A percentile compares a stretch with the other conserved stretches of the same genome.
Conservation (phyloP, 2,113 vertebrate species). For the Epinephelus fuscoguttatus region DNA sequence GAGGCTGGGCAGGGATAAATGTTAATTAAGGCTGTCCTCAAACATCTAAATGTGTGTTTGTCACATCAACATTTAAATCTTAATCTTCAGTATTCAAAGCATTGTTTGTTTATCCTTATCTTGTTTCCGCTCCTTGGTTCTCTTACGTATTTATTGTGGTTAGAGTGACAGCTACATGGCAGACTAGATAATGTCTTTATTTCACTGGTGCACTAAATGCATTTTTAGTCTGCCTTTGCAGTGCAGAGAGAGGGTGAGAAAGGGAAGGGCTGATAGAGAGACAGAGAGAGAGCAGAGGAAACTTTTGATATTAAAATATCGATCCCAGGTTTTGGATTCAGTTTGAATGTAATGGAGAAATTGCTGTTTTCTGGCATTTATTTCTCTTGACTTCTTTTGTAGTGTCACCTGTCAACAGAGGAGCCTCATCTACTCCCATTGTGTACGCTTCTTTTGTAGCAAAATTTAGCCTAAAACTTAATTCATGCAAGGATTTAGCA, state of each 20-base stretch:
- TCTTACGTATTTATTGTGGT: neutral
- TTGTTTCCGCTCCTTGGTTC: neutral
- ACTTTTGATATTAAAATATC: neutral
- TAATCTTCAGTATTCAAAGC: neutral
- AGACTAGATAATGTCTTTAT: neutral
- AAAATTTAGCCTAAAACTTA: neutral
- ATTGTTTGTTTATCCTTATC: neutral
- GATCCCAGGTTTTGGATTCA: neutral
- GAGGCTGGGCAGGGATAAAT: neutral
- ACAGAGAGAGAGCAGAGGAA: neutral
- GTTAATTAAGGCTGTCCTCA: neutral
- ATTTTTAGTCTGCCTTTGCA: neutral
- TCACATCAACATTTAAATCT: constrained; percentile 3
- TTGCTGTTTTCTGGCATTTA: neutral
- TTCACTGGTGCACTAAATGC: neutral
- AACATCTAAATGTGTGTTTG: neutral
- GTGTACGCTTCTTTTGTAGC: neutral
- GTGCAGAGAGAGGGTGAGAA: neutral
- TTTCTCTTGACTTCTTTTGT: neutral
- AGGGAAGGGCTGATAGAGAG: neutral
- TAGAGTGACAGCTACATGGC: neutral
- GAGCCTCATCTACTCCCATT: neutral
- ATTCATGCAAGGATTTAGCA: neutral
- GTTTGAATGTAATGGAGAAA: neutral
- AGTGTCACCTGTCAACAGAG: neutral